Conservation (phyloP, 1,140 invertebrate species). For the Drosophila parvula region DNA sequence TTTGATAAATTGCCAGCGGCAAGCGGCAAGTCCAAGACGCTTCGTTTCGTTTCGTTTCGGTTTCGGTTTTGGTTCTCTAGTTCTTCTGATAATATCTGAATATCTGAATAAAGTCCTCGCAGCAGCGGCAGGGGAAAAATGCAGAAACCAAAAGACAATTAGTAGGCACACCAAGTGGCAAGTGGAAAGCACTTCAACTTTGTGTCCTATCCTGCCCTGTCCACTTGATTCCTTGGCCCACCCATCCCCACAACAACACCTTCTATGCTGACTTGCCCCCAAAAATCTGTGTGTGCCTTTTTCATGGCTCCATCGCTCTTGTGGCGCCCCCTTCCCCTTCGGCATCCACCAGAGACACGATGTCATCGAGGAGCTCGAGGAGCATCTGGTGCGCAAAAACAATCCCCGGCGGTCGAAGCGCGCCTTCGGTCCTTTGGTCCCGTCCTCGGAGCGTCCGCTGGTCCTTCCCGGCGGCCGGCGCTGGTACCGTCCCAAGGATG, state of each 20-base stretch:
- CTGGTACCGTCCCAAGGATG: slow-evolving; percentile 91
- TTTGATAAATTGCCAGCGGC: slow-evolving; percentile 74
- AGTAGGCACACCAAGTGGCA: slow-evolving; percentile 72
- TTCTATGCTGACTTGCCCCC: slow-evolving; percentile 15
- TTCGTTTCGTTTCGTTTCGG: background rate
- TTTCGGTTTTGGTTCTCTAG: slow-evolving; percentile 27
- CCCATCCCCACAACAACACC: too few relatives aligned
- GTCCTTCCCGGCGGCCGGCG: slow-evolving; percentile 88
- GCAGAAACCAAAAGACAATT: slow-evolving; percentile 81
- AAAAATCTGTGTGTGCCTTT: slow-evolving; percentile 33
- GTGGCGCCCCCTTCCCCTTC: slow-evolving; percentile 9
- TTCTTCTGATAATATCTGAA: slow-evolving; percentile 31
- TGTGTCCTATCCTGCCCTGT: slow-evolving; percentile 24
- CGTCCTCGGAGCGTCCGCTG: slow-evolving; percentile 85
- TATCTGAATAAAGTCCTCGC: slow-evolving; percentile 58
- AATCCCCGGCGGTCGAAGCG: slow-evolving; percentile 84
- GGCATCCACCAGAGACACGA: slow-evolving; percentile 82
- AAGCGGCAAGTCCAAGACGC: slow-evolving; percentile 46
- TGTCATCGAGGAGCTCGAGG: slow-evolving; percentile 84
- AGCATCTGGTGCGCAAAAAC: slow-evolving; percentile 84
- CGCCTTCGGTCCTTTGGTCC: slow-evolving; percentile 85
- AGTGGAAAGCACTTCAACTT: slow-evolving; percentile 64
- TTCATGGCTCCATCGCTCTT: slow-evolving; percentile 27
- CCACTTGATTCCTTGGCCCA: slow-evolving; percentile 8
- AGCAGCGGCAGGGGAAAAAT: slow-evolving; percentile 64